Conservation (phyloP, 2,888 invertebrate genomes). For the Acanthosepion esculentum region DNA sequence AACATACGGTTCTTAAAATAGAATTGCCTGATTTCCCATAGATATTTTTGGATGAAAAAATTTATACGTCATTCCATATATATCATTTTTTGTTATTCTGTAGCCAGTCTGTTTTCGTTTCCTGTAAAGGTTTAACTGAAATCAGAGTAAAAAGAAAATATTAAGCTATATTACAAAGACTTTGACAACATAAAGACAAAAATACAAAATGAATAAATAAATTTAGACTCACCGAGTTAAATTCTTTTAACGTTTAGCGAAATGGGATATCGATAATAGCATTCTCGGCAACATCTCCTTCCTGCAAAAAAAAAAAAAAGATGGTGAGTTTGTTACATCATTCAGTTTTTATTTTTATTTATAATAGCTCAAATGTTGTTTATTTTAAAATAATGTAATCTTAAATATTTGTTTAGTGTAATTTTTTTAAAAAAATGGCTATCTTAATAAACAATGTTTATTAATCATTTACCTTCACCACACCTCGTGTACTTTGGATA, state of each 20-base stretch:
- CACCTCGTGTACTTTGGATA: background rate
- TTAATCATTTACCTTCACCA: background rate
- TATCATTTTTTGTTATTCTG: background rate
- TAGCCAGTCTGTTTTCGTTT: background rate
- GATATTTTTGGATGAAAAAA: background rate
- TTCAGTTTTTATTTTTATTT: background rate
- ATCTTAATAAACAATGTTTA: too few relatives aligned
- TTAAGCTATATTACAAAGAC: background rate
- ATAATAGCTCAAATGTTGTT: too few relatives aligned
- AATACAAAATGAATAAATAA: background rate
- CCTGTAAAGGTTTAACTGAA: background rate
- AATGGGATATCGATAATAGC: accelerated
- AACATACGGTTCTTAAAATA: background rate
- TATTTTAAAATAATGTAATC: too few relatives aligned
- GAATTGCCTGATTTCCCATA: background rate
- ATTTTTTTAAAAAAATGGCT: too few relatives aligned
- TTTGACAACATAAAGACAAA: background rate
- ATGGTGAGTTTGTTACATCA: background rate
- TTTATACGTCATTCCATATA: background rate
- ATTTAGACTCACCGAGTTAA: background rate
- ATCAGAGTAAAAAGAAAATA: background rate
- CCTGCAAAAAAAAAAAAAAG: background rate
- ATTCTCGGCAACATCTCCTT: background rate
- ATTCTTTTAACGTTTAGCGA: background rate
- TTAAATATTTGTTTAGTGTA: too few relatives aligned